Base-by-base conservation (phyloP, 2,797 vertebrate species). In the Potorous gilbertii region DNA sequence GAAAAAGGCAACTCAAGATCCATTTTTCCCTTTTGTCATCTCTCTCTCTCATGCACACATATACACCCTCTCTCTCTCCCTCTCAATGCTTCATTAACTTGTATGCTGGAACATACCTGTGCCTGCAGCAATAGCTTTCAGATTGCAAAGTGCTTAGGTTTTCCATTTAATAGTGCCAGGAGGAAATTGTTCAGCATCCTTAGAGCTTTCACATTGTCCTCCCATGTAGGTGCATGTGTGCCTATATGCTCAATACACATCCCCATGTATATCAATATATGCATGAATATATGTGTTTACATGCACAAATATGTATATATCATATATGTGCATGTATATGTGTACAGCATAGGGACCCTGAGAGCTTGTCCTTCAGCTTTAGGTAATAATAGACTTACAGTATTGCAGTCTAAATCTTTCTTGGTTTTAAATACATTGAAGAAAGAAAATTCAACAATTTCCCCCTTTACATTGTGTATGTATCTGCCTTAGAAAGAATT, bases 101-200 rank as follows among this genome's bases (percentile, higher is more conserved):
- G 93, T 34, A 93, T 40, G 27, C 29, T 8, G 21, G 59, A 94
- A 90, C 40, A 54, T 14, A 56, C 16, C 92, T 97, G 92, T 34
- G 50, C 56, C 59, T 66, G 29, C 6, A 91, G 50, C 31, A 66
- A 0, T 87, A 95, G 55, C 11, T 95, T 96, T 94, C 56, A 90
- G 94, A 92, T 93, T 94, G 40, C 89, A 92, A 95, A 87, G 50
- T 27, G 74, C 50, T 50, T 96, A 74, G 16, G 46, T 46, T 66
- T 95, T 40, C 54, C 66, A 92, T 94, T 27, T 34, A 56, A 95
- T 93, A 96, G 95, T 94, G 66, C 93, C 94, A 59, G 93, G 90
- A 96, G 87, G 59, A 92, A 96, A 50, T 87, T 56, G 74, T 55
- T 96, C 89, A 94, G 74, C 94, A 90, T 92, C 56, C 54, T 55